Base-by-base conservation (phyloP, 2,888 invertebrate genomes). In the Drosophila pseudotalamancana region DNA sequence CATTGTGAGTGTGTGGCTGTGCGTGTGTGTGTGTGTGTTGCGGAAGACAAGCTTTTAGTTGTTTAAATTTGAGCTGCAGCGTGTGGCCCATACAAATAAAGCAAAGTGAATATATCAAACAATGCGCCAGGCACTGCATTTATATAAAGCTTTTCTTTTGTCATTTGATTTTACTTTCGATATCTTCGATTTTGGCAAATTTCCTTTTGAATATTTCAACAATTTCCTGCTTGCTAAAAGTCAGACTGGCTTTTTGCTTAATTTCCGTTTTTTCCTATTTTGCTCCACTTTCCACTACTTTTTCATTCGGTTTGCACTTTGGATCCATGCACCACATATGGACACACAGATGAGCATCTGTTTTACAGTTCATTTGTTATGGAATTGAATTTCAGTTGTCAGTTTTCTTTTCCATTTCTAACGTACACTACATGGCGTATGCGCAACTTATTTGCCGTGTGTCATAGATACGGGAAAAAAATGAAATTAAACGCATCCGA, bases 281-380 rank as follows among this genome's bases (percentile, higher is more conserved):
- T 39, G 49, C 46, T 54, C 19, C 29, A 32, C 65, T 62, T 60
- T 61, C 35, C 34, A 56, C 51, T 50, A 29, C 27, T 48, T 67
- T 63, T 68, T 51, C 60, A 39, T 64, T 55, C 49, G 35, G 39
- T 42, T 37, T 37, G 42, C 46, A 55, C 67, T 48, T 60, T 71
- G 42, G 42, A 46, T 40, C 8, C 16, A 34, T 16, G 45, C 16
- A 29, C 23, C 40, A 62, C 23, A 46, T 35, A 31, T 60, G 18
- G 16, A 45, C 55, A 32, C 18, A 42, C 40, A 72, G 56, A 65
- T 82, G 81, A 73, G 76, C 85, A 85, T 74, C 82, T 72, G 82
- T 72, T 81, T 76, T 76, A 73, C 86, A 79, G 77, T 82, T 85
- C 77, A 81, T 74, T 82, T 79, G 77, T 77, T 67, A 79, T 79